Conservation (phyloP, 2,113 vertebrate genomes). For the Gallinago undulata region DNA sequence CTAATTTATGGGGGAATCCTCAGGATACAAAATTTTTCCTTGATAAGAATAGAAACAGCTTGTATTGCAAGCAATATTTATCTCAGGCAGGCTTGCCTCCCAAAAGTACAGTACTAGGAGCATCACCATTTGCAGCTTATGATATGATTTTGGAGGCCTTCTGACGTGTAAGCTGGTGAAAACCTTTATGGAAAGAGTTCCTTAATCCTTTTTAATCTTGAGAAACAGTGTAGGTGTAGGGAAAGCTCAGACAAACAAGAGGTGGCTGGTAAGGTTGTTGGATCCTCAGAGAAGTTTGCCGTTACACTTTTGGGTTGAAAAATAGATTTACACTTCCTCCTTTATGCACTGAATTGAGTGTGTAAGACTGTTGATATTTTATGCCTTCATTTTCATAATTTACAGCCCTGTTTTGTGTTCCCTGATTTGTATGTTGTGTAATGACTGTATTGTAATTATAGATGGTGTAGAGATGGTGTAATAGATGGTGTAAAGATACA, state of each 20-base stretch:
- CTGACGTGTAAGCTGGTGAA: neutral
- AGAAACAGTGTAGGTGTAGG: neutral
- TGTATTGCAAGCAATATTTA: conserved; percentile 38
- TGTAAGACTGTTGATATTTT: neutral
- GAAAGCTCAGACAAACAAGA: neutral
- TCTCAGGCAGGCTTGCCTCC: conserved; percentile 8
- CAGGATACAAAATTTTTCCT: conserved; percentile 47
- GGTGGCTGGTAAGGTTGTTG: neutral
- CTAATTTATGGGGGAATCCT: conserved; percentile 61
- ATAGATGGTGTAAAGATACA: neutral
- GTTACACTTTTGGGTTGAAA: neutral
- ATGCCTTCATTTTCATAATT: neutral
- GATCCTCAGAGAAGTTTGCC: neutral
- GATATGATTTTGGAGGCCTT: neutral
- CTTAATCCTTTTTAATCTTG: neutral
- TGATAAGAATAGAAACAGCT: conserved; percentile 42
- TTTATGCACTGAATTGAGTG: neutral
- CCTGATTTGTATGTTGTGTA: neutral
- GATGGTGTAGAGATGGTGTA: neutral
- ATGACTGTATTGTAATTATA: neutral
- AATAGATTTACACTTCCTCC: neutral
- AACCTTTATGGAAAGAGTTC: neutral
- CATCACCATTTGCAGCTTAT: neutral
- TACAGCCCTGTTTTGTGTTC: neutral
- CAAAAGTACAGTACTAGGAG: neutral